Evolutionary conservation across 2,113 vertebrate species (phyloP).

Genomic region (Zootoca vivipara): DNA sequence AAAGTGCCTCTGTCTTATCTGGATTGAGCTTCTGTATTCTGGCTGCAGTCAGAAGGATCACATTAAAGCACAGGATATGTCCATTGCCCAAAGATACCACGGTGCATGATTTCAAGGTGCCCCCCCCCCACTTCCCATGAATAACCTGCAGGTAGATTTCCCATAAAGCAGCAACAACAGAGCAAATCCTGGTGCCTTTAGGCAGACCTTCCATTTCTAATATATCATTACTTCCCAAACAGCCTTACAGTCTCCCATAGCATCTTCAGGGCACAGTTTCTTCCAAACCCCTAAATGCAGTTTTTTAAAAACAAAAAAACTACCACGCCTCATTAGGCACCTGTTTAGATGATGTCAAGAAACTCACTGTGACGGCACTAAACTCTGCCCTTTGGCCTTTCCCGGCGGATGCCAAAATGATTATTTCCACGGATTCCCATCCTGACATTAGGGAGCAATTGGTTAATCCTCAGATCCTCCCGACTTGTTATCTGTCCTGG

Average conservation of each 20-base stretch:
- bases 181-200: background rate
- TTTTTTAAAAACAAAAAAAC: slow-evolving; percentile 39
- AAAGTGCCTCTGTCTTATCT: too few relatives aligned
- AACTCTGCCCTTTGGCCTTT: slow-evolving; percentile 69
- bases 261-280: background rate
- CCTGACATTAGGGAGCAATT: slow-evolving; percentile 73
- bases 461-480: slow-evolving; percentile 64
- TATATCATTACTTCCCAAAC: background rate
- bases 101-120: too few relatives aligned
- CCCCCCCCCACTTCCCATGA: too few relatives aligned
- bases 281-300: slow-evolving; percentile 59
- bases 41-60: too few relatives aligned
- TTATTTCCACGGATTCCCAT: slow-evolving; percentile 72
- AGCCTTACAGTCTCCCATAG: background rate
- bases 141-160: background rate
- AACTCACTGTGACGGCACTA: slow-evolving; percentile 49
- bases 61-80: background rate
- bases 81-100: too few relatives aligned
- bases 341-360: slow-evolving; percentile 68
- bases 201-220: background rate
- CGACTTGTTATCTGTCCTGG: slow-evolving; percentile 56
- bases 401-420: slow-evolving; percentile 70
- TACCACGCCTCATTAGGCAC: slow-evolving; percentile 72
- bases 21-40: too few relatives aligned
- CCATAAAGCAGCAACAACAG: background rate